Evolutionary conservation across 2,888 invertebrate genomes (phyloP).

Genomic region (Orthosia gracilis): DNA sequence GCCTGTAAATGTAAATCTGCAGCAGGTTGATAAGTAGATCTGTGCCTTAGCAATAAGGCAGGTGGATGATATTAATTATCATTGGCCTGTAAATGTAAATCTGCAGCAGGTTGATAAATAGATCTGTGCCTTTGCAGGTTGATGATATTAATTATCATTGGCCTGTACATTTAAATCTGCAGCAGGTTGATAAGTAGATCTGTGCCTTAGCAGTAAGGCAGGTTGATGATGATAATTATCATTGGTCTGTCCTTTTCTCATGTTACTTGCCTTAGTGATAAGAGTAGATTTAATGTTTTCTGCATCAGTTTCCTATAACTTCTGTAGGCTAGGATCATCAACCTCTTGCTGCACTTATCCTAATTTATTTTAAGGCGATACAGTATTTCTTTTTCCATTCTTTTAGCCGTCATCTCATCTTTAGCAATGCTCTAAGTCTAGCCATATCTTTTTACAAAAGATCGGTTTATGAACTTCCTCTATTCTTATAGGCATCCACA

Average conservation of each 20-base stretch:
- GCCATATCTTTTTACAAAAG: not conserved
- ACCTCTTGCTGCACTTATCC: not conserved
- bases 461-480: not conserved
- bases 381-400: not conserved
- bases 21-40: too few species aligned
- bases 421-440: not conserved
- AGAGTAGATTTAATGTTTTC: not conserved
- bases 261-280: not conserved
- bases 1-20: too few species aligned
- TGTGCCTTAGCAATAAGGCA: too few species aligned
- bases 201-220: too few species aligned
- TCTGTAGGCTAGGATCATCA: not conserved
- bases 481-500: not conserved
- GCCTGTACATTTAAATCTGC: too few species aligned
- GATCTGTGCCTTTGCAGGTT: too few species aligned
- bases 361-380: not conserved
- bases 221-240: too few species aligned
- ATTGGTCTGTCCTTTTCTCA: not conserved
- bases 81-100: too few species aligned
- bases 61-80: too few species aligned
- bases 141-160: too few species aligned
- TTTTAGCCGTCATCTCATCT: not conserved
- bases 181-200: too few species aligned
- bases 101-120: too few species aligned
- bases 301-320: not conserved